phyloP scores from a whole-genome alignment of 2,888 invertebrate species.

The Dilophus febrilis region DNA sequence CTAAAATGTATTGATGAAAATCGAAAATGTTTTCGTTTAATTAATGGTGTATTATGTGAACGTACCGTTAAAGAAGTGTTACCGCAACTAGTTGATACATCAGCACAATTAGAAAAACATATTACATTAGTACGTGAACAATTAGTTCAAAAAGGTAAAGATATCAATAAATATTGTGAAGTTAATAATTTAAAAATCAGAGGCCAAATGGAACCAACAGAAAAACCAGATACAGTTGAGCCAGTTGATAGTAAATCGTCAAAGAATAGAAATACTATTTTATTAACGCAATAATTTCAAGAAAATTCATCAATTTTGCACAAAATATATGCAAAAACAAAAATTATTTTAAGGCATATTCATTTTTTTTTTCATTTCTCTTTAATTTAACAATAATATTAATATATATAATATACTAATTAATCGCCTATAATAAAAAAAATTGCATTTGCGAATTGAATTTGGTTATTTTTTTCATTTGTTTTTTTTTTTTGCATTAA shows the following conservation, averaged over 20 bases:
- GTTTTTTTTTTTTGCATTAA: no score
- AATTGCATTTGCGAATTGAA: no score
- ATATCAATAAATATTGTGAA: slow-evolving; percentile 84
- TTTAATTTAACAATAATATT: background rate
- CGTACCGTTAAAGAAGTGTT: slow-evolving; percentile 80
- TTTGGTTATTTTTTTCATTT: no score
- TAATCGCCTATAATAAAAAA: no score
- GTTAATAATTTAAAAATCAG: slow-evolving; percentile 75
- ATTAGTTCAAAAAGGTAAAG: slow-evolving; percentile 67
- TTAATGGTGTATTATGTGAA: slow-evolving; percentile 88
- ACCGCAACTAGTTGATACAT: slow-evolving; percentile 65
- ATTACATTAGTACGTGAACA: slow-evolving; percentile 64
- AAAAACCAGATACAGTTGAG: slow-evolving; percentile 2
- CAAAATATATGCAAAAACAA: background rate
- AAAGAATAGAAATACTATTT: slow-evolving; percentile 32
- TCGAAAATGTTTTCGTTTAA: slow-evolving; percentile 81
- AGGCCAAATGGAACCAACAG: slow-evolving; percentile 30
- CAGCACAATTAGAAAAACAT: slow-evolving; percentile 63
- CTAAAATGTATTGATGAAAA: slow-evolving; percentile 66
- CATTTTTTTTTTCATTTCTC: background rate
- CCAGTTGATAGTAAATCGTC: slow-evolving; percentile 20
- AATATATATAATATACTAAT: no score
- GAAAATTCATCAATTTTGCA: no score
- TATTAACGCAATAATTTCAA: slow-evolving; percentile 31
- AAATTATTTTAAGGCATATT: no score